Base-by-base conservation (phyloP, 30 jellyfish, hydroid and myxozoan genomes). In the Hydra vulgaris region DNA sequence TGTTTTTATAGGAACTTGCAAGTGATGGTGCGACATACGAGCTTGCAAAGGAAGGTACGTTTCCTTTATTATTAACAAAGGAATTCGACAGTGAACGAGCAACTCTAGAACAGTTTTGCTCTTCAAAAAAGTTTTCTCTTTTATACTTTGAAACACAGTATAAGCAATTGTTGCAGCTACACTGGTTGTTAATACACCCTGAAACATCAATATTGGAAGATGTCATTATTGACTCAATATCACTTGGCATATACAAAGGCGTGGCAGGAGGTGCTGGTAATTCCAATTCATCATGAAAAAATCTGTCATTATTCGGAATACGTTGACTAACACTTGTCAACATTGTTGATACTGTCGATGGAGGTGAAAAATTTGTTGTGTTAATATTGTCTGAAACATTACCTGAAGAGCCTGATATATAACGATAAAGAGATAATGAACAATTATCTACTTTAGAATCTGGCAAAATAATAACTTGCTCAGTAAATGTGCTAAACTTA, bases 261-360 rank as follows among this genome's bases (percentile, higher is more conserved):
- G 87, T 80, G 71, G 87, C 87, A 18, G 87, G 87, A 15, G 87
- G 87, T 20, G 84, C 87, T 66, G 83, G 83, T 8, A 80, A 17
- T 4, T 80, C 83, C 16, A 3, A 3, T n/a, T 20, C 26, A 68
- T 68, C 16, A 16, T 20, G 15, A n/a, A 23, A 23, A 8, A 3
- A 23, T 8, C 27, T n/a, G 8, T n/a, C 5, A 68, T n/a, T 68
- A 16, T 68, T 68, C 16, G 75, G 15, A 68, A 23, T 8, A n/a
- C 16, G 75, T 68, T 23, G 75, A 15, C 75, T 68, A 4, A 68
- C 27, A 68, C 75, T 68, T 68, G 75, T 68, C 75, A 68, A 3
- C 75, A 68, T 68, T 15, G 75, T n/a, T n/a, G 75, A 68, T 15
- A 68, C 75, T 20, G 26, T 68, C 4, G 75, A 68, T 17, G 87